Base-by-base conservation (phyloP, 2,888 invertebrate species). In the Chloromyia formosa region DNA sequence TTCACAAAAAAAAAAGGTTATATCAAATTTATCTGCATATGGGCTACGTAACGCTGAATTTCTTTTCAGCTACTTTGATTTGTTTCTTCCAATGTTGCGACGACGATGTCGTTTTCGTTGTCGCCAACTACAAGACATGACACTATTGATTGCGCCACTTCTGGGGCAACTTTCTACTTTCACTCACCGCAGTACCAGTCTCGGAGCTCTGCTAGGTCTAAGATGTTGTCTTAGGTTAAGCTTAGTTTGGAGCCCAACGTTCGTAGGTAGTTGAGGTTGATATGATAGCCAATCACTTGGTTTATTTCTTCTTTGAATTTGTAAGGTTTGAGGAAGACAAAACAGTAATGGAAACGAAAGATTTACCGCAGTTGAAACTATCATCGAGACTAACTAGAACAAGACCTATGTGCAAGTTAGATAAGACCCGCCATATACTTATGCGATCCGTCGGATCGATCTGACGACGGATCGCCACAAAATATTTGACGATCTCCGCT, bases 161-260 rank as follows among this genome's bases (percentile, higher is more conserved):
- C 18, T 62, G 62, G 10, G 16, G 27, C 60, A 23, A 40, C 62
- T 62, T 62, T 62, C 62, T 62, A 62, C 62, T 62, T 62, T 62
- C 62, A 62, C 62, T 62, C 62, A 23, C 9, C 40, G 40, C 27
- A 27, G 60, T 62, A 62, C 62, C 62, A 62, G 62, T 62, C 23
- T 62, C 40, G 7, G 27, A n/a, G 18, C 40, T 16, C 18, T 35
- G 12, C 60, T 27, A 60, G n/a, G 27, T 40, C 23, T 62, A 40
- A 62, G 62, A 62, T 62, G 62, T 62, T 62, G 62, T 62, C 62
- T 62, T 62, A 62, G 62, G 62, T 62, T 62, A 62, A 40, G 62
- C 40, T 62, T 62, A 35, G 62, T 23, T 62, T 16, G 40, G n/a
- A 10, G 62, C 40, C 40, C n/a, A 62, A 35, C 18, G 62, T 12